Percentiles rank a stretch among this genome's conserved stretches.
phyloP scores from a whole-genome alignment of 2,888 invertebrate genomes.

The Cantharis rufa region DNA sequence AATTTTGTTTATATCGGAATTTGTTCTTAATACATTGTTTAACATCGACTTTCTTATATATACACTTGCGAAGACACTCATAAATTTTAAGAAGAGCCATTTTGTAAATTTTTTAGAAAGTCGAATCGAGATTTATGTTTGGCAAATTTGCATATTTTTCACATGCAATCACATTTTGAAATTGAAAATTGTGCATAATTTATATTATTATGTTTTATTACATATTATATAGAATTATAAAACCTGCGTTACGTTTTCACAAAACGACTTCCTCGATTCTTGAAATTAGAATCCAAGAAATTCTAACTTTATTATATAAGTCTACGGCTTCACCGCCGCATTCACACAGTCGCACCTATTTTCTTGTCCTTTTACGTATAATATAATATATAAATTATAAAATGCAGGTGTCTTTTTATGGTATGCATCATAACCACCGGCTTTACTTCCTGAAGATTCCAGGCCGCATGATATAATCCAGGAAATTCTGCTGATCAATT shows the following conservation, averaged over 20 bases:
- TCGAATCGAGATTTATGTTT: not conserved
- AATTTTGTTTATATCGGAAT: not conserved
- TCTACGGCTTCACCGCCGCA: not conserved
- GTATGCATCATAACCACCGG: too few relatives aligned
- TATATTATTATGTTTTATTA: not conserved
- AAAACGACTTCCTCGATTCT: not conserved
- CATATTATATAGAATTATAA: not conserved
- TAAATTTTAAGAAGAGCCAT: not conserved
- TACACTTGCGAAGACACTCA: not conserved
- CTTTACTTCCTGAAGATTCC: not conserved
- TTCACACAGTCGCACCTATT: not conserved
- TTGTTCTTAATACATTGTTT: constrained; percentile 5
- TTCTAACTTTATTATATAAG: not conserved
- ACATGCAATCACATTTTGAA: not conserved
- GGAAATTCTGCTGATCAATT: not conserved
- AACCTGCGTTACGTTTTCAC: not conserved
- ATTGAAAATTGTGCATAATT: not conserved
- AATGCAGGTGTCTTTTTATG: not conserved
- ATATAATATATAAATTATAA: too few relatives aligned
- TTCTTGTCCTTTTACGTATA: not conserved
- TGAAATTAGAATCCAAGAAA: too few relatives aligned
- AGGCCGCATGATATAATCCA: not conserved
- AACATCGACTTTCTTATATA: not conserved
- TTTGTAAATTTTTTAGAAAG: not conserved
- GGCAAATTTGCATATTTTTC: not conserved